Conservation (phyloP, 2,888 invertebrate genomes). For the Nudaria mundana region DNA sequence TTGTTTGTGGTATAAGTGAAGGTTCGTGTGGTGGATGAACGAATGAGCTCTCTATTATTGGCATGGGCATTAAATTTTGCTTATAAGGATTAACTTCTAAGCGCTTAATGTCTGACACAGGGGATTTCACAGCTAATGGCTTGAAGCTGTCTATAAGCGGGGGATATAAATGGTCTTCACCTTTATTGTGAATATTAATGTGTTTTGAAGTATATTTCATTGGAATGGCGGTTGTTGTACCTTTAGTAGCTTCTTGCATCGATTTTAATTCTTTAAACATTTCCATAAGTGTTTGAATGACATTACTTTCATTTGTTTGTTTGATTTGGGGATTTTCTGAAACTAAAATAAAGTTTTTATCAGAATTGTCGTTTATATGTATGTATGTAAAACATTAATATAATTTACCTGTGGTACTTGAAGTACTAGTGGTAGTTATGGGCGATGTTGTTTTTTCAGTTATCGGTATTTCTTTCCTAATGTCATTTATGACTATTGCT, state of each 20-base stretch:
- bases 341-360: slow-evolving; percentile 9
- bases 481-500: slow-evolving; percentile 51
- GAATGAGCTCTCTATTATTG: neutral
- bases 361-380: too few species aligned
- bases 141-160: slow-evolving; percentile 6
- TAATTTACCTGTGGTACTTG: slow-evolving; percentile 4
- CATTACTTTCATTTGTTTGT: slow-evolving; percentile 24
- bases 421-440: slow-evolving; percentile 23
- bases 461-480: slow-evolving; percentile 32
- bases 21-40: neutral
- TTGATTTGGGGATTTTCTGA: slow-evolving; percentile 19
- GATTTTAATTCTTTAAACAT: slow-evolving; percentile 48
- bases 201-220: neutral
- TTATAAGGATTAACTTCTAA: slow-evolving; percentile 1
- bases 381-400: too few species aligned
- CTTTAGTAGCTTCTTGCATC: slow-evolving; percentile 26
- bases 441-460: slow-evolving; percentile 19
- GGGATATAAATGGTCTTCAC: neutral
- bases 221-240: slow-evolving; percentile 6
- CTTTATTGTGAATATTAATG: neutral
- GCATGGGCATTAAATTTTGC: neutral
- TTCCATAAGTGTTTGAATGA: slow-evolving; percentile 48
- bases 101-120: neutral
- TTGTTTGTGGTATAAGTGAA: slow-evolving; percentile 3
- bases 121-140: slow-evolving; percentile 8